These are phyloP conservation scores for Sturmia bella DNA, from an alignment of 2,888 invertebrate species.

Conservation along the genomic window DNA sequence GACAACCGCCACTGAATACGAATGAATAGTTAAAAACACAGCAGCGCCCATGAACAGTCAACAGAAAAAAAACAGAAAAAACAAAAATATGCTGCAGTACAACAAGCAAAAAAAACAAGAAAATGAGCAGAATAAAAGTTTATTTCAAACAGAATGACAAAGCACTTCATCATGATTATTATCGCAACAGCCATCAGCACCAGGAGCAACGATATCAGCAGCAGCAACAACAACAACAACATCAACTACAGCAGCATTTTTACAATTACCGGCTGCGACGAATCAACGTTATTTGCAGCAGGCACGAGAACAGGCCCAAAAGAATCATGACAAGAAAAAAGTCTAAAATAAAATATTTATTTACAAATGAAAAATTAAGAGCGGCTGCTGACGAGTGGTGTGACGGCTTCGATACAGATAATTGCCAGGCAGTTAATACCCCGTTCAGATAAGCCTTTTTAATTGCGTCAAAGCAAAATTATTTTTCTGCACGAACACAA, in stretches of 20 bases:
- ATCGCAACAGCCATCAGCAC: conserved; percentile 24
- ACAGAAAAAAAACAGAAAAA: neutral
- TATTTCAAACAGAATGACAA: conserved; percentile 42
- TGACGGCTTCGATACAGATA: too few relatives aligned
- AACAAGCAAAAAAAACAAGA: neutral
- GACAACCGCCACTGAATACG: conserved; percentile 21
- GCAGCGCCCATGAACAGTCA: conserved; percentile 33
- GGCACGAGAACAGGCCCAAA: neutral
- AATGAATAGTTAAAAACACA: conserved; percentile 42
- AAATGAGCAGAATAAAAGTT: neutral
- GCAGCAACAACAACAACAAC: neutral
- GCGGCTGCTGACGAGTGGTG: too few relatives aligned
- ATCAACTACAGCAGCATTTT: neutral
- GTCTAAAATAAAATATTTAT: too few relatives aligned
- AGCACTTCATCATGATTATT: conserved; percentile 44
- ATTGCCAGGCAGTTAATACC: too few relatives aligned
- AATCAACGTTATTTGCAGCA: neutral
- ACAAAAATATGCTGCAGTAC: conserved; percentile 27
- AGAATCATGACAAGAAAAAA: neutral
- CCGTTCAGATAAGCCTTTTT: too few relatives aligned
- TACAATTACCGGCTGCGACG: conserved; percentile 11
- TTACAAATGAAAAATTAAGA: too few relatives aligned
- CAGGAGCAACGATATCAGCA: neutral
- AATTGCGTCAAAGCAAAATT: too few relatives aligned
- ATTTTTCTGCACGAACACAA: too few relatives aligned